Percentiles rank a stretch among this genome's conserved stretches.
Conservation (phyloP, 2,797 vertebrate species). For the Crocodylus rhombifer region DNA sequence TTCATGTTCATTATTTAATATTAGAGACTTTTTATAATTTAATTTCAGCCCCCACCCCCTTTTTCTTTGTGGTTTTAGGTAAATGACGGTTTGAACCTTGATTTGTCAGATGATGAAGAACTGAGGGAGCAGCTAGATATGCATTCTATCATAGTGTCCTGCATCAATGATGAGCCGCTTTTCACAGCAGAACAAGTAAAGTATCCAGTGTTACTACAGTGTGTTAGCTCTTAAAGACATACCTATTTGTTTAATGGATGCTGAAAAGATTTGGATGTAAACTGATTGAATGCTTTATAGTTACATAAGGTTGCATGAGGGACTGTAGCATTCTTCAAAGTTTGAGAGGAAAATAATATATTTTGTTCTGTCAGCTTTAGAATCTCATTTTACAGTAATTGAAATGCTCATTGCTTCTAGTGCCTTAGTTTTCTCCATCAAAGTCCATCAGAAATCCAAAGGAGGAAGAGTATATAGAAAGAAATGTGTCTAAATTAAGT, state of each 20-base stretch:
- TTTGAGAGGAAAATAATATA: neutral
- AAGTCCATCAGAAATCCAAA: neutral
- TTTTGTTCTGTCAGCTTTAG: neutral
- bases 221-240: neutral
- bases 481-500: neutral
- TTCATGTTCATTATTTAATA: neutral
- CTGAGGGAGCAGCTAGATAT: constrained; percentile 97
- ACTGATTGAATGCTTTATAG: neutral
- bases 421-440: neutral
- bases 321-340: fast-evolving
- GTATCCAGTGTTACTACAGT: neutral
- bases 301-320: neutral
- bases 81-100: constrained; percentile 89
- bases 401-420: neutral
- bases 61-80: constrained; percentile 74
- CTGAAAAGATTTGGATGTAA: neutral
- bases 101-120: constrained; percentile 96
- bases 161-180: constrained; percentile 93
- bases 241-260: neutral
- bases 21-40: neutral
- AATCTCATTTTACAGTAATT: neutral
- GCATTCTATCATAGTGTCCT: constrained; percentile 98
- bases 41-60: fast-evolving
- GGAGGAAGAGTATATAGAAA: neutral
- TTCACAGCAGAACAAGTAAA: constrained; percentile 97